phyloP scores from a whole-genome alignment of 2,113 vertebrate genomes.

The Calypte anna region DNA sequence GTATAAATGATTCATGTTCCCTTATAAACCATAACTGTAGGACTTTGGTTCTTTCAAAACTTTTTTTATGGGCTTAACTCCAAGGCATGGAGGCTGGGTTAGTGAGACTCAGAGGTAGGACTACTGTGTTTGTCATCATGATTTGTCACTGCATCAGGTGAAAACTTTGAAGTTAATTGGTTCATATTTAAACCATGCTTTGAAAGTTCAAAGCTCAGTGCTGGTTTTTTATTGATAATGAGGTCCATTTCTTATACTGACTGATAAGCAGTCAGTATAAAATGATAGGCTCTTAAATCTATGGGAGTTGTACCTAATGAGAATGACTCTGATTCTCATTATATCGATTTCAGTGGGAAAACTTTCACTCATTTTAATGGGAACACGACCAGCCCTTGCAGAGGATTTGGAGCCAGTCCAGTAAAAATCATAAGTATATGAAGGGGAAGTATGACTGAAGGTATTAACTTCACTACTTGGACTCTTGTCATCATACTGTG shows the following conservation, averaged over 20 bases:
- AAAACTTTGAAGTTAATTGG: slow-evolving; percentile 51
- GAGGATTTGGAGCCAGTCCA: slow-evolving; percentile 27
- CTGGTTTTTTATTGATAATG: slow-evolving; percentile 26
- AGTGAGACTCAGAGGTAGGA: slow-evolving; percentile 21
- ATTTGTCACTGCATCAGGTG: slow-evolving; percentile 40
- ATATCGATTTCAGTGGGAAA: slow-evolving; percentile 46
- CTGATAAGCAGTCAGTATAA: slow-evolving; percentile 43
- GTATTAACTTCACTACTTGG: background rate
- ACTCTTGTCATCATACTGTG: background rate
- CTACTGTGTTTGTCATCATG: slow-evolving; percentile 1
- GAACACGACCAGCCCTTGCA: background rate
- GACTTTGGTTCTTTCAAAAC: slow-evolving; percentile 1
- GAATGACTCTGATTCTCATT: slow-evolving; percentile 32
- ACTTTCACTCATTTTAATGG: slow-evolving; percentile 52
- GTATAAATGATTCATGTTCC: slow-evolving; percentile 15
- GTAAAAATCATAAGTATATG: background rate
- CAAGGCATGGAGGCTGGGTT: background rate
- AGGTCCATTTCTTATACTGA: slow-evolving; percentile 42
- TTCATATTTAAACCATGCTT: slow-evolving; percentile 46
- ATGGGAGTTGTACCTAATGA: slow-evolving; percentile 27
- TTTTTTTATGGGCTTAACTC: slow-evolving; percentile 12
- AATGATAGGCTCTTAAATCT: slow-evolving; percentile 49
- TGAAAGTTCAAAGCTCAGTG: slow-evolving; percentile 35
- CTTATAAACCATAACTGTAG: background rate
- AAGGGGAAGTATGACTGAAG: background rate